Evolutionary conservation across 2,797 vertebrate species (phyloP).

Genomic region (Macropodus opercularis): DNA sequence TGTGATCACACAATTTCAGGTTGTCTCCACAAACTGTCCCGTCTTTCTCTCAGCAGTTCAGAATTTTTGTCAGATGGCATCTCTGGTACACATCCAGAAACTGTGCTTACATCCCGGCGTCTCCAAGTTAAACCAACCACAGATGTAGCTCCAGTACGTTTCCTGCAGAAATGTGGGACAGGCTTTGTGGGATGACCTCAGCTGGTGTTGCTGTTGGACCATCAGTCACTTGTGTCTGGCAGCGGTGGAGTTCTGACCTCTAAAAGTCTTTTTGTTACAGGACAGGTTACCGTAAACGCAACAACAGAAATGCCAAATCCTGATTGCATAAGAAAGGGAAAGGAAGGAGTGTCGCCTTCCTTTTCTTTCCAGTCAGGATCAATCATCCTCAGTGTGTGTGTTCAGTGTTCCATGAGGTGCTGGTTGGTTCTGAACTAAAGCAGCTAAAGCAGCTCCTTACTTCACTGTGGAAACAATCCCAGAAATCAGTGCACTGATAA

Average conservation of each 20-base stretch:
- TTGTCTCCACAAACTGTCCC: background rate
- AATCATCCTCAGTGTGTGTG: background rate
- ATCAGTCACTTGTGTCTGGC: constrained; percentile 9
- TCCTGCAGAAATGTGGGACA: constrained; percentile 25
- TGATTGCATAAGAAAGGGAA: background rate
- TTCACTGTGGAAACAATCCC: constrained; percentile 33
- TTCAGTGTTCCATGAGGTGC: constrained; percentile 29
- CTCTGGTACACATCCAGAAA: constrained; percentile 13
- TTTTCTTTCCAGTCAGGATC: constrained; percentile 10
- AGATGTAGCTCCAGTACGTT: constrained; percentile 1
- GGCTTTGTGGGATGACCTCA: constrained; percentile 37
- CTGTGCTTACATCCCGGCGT: constrained; percentile 5
- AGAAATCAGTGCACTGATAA: constrained; percentile 5
- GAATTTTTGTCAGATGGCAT: background rate
- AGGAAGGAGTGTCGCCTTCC: background rate
- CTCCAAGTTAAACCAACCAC: constrained; percentile 21
- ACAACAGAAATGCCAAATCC: constrained; percentile 4
- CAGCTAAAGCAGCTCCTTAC: constrained; percentile 9
- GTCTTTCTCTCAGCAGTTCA: background rate
- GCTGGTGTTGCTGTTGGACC: constrained; percentile 10
- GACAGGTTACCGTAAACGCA: background rate
- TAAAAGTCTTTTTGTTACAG: background rate
- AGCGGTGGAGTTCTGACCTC: background rate
- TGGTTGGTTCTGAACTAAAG: constrained; percentile 24
- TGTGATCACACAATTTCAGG: constrained; percentile 8